Evolutionary conservation across 2,888 invertebrate genomes (phyloP).

Genomic region (Nomada ferruginata): DNA sequence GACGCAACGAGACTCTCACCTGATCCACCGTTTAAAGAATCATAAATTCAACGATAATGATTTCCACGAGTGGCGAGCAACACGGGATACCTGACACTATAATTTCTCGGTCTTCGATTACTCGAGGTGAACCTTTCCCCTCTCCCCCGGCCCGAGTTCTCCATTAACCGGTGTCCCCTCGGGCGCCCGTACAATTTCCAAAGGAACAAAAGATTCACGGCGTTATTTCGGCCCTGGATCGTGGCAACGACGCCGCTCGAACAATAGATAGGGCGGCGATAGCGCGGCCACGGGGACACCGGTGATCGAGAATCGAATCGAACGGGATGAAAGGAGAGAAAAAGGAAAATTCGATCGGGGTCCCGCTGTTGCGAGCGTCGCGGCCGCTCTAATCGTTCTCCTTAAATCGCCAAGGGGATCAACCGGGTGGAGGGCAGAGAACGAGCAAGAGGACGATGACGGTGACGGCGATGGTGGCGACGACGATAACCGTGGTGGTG

Average conservation of each 20-base stretch:
- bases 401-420: constrained; percentile 29
- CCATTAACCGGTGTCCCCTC: constrained; percentile 56
- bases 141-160: constrained; percentile 25
- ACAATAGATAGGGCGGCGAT: constrained; percentile 1
- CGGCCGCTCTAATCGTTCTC: constrained; percentile 37
- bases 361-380: not conserved
- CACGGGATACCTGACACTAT: constrained; percentile 57
- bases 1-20: constrained; percentile 38
- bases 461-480: constrained; percentile 57
- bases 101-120: constrained; percentile 61
- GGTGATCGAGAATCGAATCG: not conserved
- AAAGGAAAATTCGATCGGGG: not conserved
- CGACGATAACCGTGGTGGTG: constrained; percentile 72
- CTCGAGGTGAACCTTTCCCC: constrained; percentile 36
- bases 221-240: constrained; percentile 2
- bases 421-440: constrained; percentile 7
- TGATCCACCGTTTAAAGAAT: constrained; percentile 60
- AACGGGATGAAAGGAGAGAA: not conserved
- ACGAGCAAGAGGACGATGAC: constrained; percentile 62
- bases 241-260: not conserved
- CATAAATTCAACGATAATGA: constrained; percentile 59
- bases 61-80: constrained; percentile 58
- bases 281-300: not conserved
- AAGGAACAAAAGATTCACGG: constrained; percentile 35
- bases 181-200: constrained; percentile 46